A percentile compares a stretch with the other conserved stretches of the same genome.
Evolutionary conservation across 2,113 vertebrate genomes (phyloP).

Genomic region (Pithys albifrons): DNA sequence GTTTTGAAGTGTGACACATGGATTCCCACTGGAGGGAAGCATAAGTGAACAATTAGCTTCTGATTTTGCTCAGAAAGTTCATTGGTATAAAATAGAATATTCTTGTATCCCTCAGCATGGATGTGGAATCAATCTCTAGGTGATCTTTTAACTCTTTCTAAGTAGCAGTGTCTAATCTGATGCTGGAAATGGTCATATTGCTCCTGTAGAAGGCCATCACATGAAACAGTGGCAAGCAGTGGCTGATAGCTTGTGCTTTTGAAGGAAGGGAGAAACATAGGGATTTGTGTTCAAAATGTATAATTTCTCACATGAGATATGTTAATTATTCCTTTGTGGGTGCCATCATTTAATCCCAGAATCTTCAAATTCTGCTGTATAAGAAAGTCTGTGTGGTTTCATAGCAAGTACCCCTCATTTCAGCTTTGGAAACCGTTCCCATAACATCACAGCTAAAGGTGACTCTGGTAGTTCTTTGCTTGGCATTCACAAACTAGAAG

Average conservation of each 20-base stretch:
- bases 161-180: background rate
- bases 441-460: background rate
- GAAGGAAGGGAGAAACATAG: background rate
- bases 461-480: background rate
- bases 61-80: background rate
- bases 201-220: accelerated
- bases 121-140: background rate
- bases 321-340: background rate
- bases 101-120: background rate
- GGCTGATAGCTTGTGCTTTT: background rate
- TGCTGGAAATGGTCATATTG: background rate
- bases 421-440: background rate
- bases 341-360: background rate
- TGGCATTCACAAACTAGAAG: accelerated
- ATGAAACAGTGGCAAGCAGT: background rate
- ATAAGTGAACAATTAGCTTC: background rate
- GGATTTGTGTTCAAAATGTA: background rate
- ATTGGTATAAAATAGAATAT: background rate
- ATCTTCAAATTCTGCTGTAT: background rate
- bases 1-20: constrained; percentile 9
- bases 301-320: background rate
- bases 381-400: background rate
- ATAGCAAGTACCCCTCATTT: background rate
- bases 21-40: background rate
- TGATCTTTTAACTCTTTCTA: background rate